A percentile compares a stretch with the other conserved stretches of the same genome.
These are phyloP conservation scores for Cheirogaleus major DNA, from an alignment of 2,797 vertebrate species.

Conservation along the genomic window DNA sequence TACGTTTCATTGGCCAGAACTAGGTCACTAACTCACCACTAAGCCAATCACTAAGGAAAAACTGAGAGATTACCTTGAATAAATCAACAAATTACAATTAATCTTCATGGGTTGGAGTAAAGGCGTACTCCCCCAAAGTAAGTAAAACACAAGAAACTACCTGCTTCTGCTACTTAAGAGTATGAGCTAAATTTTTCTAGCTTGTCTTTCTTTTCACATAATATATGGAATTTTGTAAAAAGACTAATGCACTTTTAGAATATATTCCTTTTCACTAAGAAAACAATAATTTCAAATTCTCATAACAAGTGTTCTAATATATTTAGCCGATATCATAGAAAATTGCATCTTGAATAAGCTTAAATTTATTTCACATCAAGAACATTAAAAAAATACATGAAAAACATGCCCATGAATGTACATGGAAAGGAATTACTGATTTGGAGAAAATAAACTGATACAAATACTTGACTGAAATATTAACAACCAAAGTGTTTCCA, in stretches of 20 bases:
- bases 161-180: neutral
- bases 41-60: neutral
- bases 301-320: neutral
- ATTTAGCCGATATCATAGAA: neutral
- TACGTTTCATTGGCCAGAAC: neutral
- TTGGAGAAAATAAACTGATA: neutral
- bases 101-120: neutral
- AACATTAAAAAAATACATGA: neutral
- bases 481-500: neutral
- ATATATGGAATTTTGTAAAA: neutral
- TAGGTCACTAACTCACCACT: neutral
- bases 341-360: neutral
- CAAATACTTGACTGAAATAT: neutral
- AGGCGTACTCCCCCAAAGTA: neutral
- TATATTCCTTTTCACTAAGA: neutral
- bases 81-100: neutral
- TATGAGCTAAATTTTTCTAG: neutral
- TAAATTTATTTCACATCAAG: neutral
- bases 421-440: neutral
- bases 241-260: neutral
- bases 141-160: neutral
- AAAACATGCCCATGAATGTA: neutral
- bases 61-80: neutral
- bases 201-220: neutral
- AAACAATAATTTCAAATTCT: conserved; percentile 3